A percentile compares a stretch with the other conserved stretches of the same genome.
Conservation (phyloP, 30 jellyfish, hydroid and myxozoan species). For the Calvadosia cruxmelitensis region DNA sequence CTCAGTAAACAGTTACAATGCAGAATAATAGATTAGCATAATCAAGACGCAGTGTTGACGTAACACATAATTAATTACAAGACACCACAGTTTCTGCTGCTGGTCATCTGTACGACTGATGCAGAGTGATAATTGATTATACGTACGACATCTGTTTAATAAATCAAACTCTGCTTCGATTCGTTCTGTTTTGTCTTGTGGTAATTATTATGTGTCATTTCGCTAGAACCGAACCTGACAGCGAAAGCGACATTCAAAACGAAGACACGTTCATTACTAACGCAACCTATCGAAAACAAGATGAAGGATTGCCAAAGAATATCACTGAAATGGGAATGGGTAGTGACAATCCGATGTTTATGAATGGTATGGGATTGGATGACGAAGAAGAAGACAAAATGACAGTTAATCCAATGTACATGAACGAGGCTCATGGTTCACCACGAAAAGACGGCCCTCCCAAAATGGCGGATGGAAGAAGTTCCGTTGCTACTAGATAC, state of each 20-base stretch:
- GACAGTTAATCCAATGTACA: constrained; percentile 10
- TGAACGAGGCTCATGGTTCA: constrained; percentile 19
- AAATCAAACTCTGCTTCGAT: too few species aligned
- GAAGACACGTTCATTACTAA: neutral
- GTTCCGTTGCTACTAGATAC: constrained; percentile 10
- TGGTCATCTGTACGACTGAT: too few species aligned
- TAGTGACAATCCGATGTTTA: constrained; percentile 4
- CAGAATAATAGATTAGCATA: too few species aligned
- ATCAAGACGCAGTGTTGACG: too few species aligned
- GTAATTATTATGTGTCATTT: too few species aligned
- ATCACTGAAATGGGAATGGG: constrained; percentile 2
- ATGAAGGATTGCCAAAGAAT: neutral
- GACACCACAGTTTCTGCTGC: too few species aligned
- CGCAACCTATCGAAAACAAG: neutral
- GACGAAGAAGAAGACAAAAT: constrained; percentile 11
- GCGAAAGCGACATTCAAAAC: neutral
- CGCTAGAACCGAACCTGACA: too few species aligned
- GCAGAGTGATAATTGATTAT: too few species aligned
- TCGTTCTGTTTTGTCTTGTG: too few species aligned
- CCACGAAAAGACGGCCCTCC: constrained; percentile 6
- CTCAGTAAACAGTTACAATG: too few species aligned
- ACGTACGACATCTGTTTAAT: too few species aligned
- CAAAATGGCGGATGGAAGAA: neutral
- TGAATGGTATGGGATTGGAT: constrained; percentile 8
- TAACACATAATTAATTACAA: too few species aligned